Base-by-base conservation (phyloP, 2,888 invertebrate genomes). In the Megastigmus dorsalis region DNA sequence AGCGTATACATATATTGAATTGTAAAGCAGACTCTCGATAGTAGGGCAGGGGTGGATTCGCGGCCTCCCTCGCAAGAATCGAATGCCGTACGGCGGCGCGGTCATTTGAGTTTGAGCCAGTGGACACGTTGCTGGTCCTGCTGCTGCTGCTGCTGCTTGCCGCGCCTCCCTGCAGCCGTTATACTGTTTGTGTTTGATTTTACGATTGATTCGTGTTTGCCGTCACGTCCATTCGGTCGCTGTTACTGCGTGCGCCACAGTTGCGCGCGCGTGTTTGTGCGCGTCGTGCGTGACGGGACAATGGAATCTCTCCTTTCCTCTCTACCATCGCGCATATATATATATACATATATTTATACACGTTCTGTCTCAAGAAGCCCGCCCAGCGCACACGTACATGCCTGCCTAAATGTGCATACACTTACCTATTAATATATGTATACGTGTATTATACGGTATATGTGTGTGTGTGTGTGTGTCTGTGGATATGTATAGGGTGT, bases 1-100 rank as follows among this genome's bases (percentile, higher is more conserved):
- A 6, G 26, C 23, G 7, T 18, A 28, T 7, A 15, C 20, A 36
- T 18, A 50, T 45, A 33, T 48, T 38, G 63, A 54, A 71, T 65
- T 71, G 71, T 71, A 57, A 71, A 71, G 65, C 43, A 52, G 60
- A 43, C 30, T n/a, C n/a, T n/a, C n/a, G n/a, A n/a, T n/a, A n/a
- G n/a, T n/a, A n/a, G n/a, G n/a, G n/a, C n/a, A n/a, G n/a, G n/a
- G n/a, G n/a, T n/a, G n/a, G n/a, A n/a, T n/a, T n/a, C n/a, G n/a
- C n/a, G n/a, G n/a, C n/a, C n/a, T n/a, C n/a, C n/a, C n/a, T n/a
- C n/a, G n/a, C n/a, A n/a, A n/a, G n/a, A n/a, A n/a, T n/a, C n/a
- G n/a, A n/a, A n/a, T n/a, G n/a, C n/a, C n/a, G n/a, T n/a, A n/a
- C n/a, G n/a, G n/a, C n/a, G n/a, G n/a, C n/a, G n/a, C n/a, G n/a